Percentiles rank a stretch among this genome's conserved stretches.
These are phyloP conservation scores for Ambastaia sidthimunki DNA, from an alignment of 2,797 vertebrate species.

Conservation along the genomic window DNA sequence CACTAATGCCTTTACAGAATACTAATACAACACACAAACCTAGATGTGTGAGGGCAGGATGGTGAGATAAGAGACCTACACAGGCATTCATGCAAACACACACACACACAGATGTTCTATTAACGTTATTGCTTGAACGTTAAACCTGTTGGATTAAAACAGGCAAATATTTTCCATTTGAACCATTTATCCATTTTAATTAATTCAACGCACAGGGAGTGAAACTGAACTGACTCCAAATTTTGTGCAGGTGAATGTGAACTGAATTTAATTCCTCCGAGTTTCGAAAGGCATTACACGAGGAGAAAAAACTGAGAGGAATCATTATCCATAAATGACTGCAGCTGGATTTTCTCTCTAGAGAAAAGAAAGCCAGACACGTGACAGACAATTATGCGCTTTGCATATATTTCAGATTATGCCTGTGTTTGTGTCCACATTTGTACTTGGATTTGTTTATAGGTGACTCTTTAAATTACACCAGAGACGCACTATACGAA, in stretches of 20 bases:
- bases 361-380: no score
- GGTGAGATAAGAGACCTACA: background rate
- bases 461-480: background rate
- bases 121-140: no score
- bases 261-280: constrained; percentile 18
- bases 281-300: constrained; percentile 20
- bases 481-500: no score
- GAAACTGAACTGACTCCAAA: constrained; percentile 1
- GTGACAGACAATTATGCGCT: background rate
- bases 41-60: constrained; percentile 15
- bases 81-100: background rate
- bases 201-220: constrained; percentile 4
- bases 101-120: no score
- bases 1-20: constrained; percentile 48
- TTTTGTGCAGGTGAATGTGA: constrained; percentile 12
- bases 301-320: background rate
- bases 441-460: constrained; percentile 7
- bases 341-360: background rate
- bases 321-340: background rate
- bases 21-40: constrained; percentile 27
- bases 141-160: constrained; percentile 5
- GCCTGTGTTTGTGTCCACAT: background rate
- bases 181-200: constrained; percentile 24
- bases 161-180: constrained; percentile 5
- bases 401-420: constrained; percentile 15